Evolutionary conservation across 1,140 invertebrate species (phyloP).

Genomic region (Saccostrea glomerata): DNA sequence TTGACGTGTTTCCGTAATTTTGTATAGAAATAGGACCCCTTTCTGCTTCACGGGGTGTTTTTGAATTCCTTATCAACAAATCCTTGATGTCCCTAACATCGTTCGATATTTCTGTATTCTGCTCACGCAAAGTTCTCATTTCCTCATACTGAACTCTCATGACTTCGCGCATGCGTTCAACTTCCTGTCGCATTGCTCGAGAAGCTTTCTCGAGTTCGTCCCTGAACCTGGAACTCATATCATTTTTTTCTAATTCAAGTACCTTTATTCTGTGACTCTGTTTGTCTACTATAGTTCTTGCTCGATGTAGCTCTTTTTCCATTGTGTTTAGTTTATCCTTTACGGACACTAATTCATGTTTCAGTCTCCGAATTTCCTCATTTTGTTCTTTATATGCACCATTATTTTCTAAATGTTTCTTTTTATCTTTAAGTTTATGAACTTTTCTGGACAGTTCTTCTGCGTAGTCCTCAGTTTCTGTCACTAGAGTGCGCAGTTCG

Average conservation of each 20-base stretch:
- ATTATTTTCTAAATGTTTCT: constrained; percentile 64
- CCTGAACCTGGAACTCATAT: constrained; percentile 62
- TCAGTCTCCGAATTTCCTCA: constrained; percentile 66
- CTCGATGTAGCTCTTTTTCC: constrained; percentile 66
- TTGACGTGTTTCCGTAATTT: constrained; percentile 11
- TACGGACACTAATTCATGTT: constrained; percentile 63
- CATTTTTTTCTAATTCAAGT: constrained; percentile 64
- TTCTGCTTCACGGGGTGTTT: constrained; percentile 42
- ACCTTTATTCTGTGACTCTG: constrained; percentile 65
- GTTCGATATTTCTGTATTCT: constrained; percentile 68
- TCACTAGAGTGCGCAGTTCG: constrained; percentile 65
- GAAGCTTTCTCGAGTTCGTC: constrained; percentile 70
- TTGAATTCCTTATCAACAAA: constrained; percentile 58
- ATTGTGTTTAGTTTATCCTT: constrained; percentile 64
- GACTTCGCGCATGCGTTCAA: constrained; percentile 72
- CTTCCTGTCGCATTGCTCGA: constrained; percentile 70
- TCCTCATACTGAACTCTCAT: constrained; percentile 73
- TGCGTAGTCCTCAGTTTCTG: constrained; percentile 69
- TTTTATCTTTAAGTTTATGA: constrained; percentile 60
- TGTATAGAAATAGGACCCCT: constrained; percentile 43
- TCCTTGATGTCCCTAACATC: constrained; percentile 72
- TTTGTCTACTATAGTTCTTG: constrained; percentile 66
- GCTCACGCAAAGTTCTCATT: constrained; percentile 69
- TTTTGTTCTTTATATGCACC: constrained; percentile 65
- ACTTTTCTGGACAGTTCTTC: constrained; percentile 66